phyloP scores from a whole-genome alignment of 2,797 vertebrate genomes.

The Mormyrus proboscirostris region DNA sequence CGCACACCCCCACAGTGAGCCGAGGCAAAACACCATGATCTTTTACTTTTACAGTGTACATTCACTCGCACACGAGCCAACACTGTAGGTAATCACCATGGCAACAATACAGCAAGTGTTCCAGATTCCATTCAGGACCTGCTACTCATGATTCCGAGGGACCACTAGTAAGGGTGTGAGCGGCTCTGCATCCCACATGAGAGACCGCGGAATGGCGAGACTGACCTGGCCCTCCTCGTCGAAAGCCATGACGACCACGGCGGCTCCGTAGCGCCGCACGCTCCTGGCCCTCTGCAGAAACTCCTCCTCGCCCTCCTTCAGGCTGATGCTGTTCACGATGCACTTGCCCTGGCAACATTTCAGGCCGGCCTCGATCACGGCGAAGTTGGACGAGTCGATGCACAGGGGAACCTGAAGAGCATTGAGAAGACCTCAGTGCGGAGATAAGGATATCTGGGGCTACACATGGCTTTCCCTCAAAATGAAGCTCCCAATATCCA shows the following conservation, averaged over 20 bases:
- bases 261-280: conserved; percentile 82
- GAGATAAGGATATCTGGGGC: background rate
- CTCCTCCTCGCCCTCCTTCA: conserved; percentile 89
- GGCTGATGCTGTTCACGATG: conserved; percentile 94
- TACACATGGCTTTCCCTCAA: background rate
- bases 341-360: conserved; percentile 95
- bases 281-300: conserved; percentile 74
- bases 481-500: background rate
- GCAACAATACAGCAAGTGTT: background rate
- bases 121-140: background rate
- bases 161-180: background rate
- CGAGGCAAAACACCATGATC: background rate
- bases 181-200: background rate
- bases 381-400: conserved; percentile 91
- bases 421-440: background rate
- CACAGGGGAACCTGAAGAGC: conserved; percentile 80
- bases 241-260: conserved; percentile 94
- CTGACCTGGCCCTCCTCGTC: conserved; percentile 89
- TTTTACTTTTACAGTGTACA: background rate
- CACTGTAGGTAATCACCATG: background rate
- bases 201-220: background rate
- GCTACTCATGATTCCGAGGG: background rate
- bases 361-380: conserved; percentile 87
- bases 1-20: background rate
- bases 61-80: too few relatives aligned